These are phyloP conservation scores for Cherax quadricarinatus DNA, from an alignment of 1,140 invertebrate genomes.

Conservation along the genomic window DNA sequence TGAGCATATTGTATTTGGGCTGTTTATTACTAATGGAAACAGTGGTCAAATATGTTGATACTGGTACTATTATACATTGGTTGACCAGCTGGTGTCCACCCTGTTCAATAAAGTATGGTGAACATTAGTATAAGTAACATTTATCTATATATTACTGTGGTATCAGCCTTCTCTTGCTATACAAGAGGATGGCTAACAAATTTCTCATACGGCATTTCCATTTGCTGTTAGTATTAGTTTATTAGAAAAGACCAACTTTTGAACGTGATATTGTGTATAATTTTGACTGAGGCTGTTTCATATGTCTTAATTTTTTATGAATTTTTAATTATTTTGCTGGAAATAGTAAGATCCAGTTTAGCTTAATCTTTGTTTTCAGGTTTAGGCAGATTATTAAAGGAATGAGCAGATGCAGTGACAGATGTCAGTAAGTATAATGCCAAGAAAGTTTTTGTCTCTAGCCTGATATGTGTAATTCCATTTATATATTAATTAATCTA, in stretches of 20 bases:
- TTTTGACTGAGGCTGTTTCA: background rate
- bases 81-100: constrained; percentile 24
- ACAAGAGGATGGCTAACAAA: background rate
- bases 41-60: constrained; percentile 5
- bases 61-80: constrained; percentile 27
- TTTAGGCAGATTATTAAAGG: background rate
- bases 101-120: constrained; percentile 4
- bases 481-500: background rate
- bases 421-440: background rate
- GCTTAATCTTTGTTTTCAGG: background rate
- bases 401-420: background rate
- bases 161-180: background rate
- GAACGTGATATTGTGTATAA: background rate
- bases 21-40: constrained; percentile 18
- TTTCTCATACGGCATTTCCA: background rate
- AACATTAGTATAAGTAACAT: constrained; percentile 18
- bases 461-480: background rate
- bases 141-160: background rate
- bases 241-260: background rate
- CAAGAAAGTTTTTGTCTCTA: background rate
- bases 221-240: background rate
- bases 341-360: background rate
- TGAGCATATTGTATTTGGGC: constrained; percentile 20
- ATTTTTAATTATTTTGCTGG: background rate
- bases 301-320: background rate